Evolutionary conservation across 2,797 vertebrate genomes (phyloP).

Genomic region (Alauda arvensis): DNA sequence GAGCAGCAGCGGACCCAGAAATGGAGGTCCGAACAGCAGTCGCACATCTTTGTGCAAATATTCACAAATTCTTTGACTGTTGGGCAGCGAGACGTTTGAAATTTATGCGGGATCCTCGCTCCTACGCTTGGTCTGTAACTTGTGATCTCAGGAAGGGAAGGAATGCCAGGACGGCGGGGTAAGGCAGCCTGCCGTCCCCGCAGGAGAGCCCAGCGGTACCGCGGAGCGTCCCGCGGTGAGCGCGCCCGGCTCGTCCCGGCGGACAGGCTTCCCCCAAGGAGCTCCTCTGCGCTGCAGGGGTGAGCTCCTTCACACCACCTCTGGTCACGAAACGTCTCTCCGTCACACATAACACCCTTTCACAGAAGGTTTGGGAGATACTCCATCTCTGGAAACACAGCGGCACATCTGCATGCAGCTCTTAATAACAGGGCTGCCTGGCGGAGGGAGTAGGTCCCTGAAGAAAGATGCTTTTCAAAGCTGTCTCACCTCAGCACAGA

Average conservation of each 20-base stretch:
- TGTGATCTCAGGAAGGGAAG: not conserved
- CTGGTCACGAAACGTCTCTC: constrained; percentile 49
- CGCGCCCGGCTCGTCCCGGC: not conserved
- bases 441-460: not conserved
- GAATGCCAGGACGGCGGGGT: not conserved
- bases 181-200: not conserved
- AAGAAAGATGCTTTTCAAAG: constrained; percentile 61
- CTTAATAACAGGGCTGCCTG: constrained; percentile 10
- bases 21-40: not conserved
- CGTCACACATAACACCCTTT: constrained; percentile 50
- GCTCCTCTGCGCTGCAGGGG: not conserved
- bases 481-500: constrained; percentile 17
- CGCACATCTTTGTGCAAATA: not conserved
- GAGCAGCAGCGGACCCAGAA: not conserved
- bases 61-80: not conserved
- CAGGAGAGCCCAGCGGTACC: not conserved
- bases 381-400: constrained; percentile 54
- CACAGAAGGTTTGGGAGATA: constrained; percentile 56
- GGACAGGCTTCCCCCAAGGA: not conserved
- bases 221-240: not conserved
- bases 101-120: not conserved
- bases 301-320: constrained; percentile 38
- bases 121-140: not conserved
- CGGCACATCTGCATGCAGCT: constrained; percentile 52
- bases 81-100: not conserved